These are phyloP conservation scores for Babyrousa celebensis DNA, from an alignment of 2,797 vertebrate species.

Conservation along the genomic window DNA sequence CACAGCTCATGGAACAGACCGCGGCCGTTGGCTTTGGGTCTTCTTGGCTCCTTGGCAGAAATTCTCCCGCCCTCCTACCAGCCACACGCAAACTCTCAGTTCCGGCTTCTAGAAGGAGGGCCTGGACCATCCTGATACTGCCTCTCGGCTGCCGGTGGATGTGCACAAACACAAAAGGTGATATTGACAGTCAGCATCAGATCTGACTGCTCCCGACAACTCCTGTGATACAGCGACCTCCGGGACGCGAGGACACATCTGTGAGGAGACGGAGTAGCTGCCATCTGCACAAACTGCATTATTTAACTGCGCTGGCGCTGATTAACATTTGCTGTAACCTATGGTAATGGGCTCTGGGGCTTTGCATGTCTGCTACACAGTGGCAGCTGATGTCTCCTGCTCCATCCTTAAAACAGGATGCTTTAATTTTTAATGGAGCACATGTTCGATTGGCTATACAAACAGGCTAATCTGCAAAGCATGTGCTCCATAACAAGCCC, in stretches of 20 bases:
- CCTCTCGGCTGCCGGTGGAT: conserved; percentile 76
- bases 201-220: conserved; percentile 91
- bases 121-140: neutral
- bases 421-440: conserved; percentile 96
- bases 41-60: neutral
- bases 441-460: conserved; percentile 96
- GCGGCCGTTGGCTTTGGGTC: neutral
- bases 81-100: neutral
- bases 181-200: conserved; percentile 88
- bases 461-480: conserved; percentile 96
- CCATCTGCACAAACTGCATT: conserved; percentile 96
- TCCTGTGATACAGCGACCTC: conserved; percentile 92
- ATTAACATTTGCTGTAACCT: conserved; percentile 96
- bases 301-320: conserved; percentile 95
- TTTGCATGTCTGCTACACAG: conserved; percentile 93
- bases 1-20: neutral
- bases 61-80: neutral
- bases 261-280: conserved; percentile 92
- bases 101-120: neutral
- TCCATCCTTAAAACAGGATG: conserved; percentile 94
- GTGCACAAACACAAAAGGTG: conserved; percentile 87
- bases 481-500: conserved; percentile 94
- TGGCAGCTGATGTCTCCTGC: conserved; percentile 94
- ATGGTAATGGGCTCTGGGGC: conserved; percentile 95
- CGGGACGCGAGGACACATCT: conserved; percentile 93